Base-by-base conservation (phyloP, 2,113 vertebrate genomes). In the Galeopterus variegatus region DNA sequence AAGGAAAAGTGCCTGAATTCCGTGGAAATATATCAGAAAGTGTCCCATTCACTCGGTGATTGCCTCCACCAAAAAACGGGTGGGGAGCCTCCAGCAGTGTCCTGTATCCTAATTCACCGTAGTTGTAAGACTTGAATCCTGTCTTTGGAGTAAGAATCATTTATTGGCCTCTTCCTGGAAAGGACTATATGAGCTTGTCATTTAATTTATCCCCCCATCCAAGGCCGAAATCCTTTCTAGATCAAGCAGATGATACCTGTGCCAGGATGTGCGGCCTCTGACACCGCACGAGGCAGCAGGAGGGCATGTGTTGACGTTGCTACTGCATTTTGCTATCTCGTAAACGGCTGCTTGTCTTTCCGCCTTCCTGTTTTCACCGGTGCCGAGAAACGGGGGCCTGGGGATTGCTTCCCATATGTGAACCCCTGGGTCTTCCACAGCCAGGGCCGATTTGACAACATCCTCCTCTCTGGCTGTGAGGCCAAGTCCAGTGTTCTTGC, bases 271-370 rank as follows among this genome's bases (percentile, higher is more conserved):
- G 26, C 31, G 6, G 0, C 9, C 52, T 64, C 45, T 14, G 58
- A 60, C 0, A 0, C 11, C 0, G 1, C 31, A 4, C 0, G 0
- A 64, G 14, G 52, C 62, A 45, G 18, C 15, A 6, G 54, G 3
- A 41, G 79, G 58, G 48, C 28, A 23, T 67, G 79, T 92, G 64
- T n/a, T 36, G 50, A 73, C 62, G 56, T 48, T 24, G 8, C 41
- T 18, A 0, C 14, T 36, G 28, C 67, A 1, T 60, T 79, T 77
- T 62, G n/a, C 85, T 69, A 88, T 96, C 90, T 89, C 69, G 45
- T 70, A 89, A 90, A 82, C 45, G 1, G 3, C 62, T 31, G 0
- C 64, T 36, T 73, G 52, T 92, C 75, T 95, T 89, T 54, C 36
- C 8, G 2, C 26, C 56, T 52, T 79, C 83, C 72, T 83, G 67